Evolutionary conservation across 2,888 invertebrate genomes (phyloP).

Genomic region (Gasteruption jaculator): DNA sequence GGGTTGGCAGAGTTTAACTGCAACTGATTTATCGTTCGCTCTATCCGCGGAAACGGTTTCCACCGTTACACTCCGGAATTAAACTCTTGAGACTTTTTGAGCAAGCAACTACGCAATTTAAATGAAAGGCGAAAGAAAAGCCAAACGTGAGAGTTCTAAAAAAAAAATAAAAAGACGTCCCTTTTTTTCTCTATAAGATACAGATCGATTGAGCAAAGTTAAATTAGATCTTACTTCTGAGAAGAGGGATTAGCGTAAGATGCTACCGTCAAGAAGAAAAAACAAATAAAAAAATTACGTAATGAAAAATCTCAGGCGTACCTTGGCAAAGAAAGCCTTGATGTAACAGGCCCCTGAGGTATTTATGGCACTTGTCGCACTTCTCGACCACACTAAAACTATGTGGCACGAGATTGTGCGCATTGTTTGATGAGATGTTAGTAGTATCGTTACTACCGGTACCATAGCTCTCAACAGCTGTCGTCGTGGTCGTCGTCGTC

Average conservation of each 20-base stretch:
- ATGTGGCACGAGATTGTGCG: slow-evolving; percentile 59
- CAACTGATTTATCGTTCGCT: too few relatives aligned
- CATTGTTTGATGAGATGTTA: slow-evolving; percentile 27
- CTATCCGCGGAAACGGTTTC: too few relatives aligned
- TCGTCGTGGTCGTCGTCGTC: slow-evolving; percentile 24
- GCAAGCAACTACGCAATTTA: too few relatives aligned
- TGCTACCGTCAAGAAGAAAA: slow-evolving; percentile 14
- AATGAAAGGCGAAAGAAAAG: too few relatives aligned
- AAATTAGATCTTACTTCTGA: too few relatives aligned
- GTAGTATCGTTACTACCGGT: slow-evolving; percentile 17
- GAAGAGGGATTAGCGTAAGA: slow-evolving; percentile 1
- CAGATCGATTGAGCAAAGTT: too few relatives aligned
- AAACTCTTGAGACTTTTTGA: too few relatives aligned
- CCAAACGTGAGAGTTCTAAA: too few relatives aligned
- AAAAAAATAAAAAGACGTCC: too few relatives aligned
- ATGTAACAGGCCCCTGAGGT: slow-evolving; percentile 64
- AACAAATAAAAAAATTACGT: slow-evolving; percentile 9
- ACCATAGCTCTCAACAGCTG: slow-evolving; percentile 14
- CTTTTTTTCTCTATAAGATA: too few relatives aligned
- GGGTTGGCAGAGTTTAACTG: too few relatives aligned
- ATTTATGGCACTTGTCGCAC: slow-evolving; percentile 71
- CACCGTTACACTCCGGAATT: too few relatives aligned
- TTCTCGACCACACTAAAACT: slow-evolving; percentile 65
- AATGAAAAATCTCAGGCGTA: slow-evolving; percentile 22
- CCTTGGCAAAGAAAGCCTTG: slow-evolving; percentile 71